Evolutionary conservation across 2,888 invertebrate genomes (phyloP).

Genomic region (Caenorhabditis japonica): DNA sequence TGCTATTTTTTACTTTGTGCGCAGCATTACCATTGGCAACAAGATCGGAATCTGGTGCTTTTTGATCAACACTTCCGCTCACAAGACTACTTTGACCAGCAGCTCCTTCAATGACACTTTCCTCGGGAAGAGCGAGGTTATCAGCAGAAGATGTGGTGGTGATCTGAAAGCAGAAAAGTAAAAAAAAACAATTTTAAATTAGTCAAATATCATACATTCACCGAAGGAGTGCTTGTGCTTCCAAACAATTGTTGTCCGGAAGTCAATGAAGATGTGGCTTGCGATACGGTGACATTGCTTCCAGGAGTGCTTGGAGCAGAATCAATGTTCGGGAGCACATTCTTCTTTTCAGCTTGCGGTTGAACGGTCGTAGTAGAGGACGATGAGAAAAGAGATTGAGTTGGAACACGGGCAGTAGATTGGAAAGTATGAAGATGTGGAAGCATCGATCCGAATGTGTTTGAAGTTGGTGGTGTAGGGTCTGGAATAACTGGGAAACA

Average conservation of each 20-base stretch:
- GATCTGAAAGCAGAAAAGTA: constrained; percentile 11
- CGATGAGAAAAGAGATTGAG: constrained; percentile 42
- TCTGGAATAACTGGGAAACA: constrained; percentile 26
- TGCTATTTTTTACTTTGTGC: background rate
- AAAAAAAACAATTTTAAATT: background rate
- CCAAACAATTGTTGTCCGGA: constrained; percentile 31
- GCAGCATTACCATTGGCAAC: constrained; percentile 34
- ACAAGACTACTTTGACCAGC: constrained; percentile 55
- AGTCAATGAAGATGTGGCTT: constrained; percentile 27
- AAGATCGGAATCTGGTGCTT: constrained; percentile 9
- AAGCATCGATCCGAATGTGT: constrained; percentile 8
- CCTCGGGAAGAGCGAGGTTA: constrained; percentile 37
- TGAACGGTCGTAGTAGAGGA: constrained; percentile 29
- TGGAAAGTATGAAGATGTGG: constrained; percentile 48
- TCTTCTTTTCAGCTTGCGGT: constrained; percentile 33
- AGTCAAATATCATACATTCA: background rate
- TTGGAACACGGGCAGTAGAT: constrained; percentile 44
- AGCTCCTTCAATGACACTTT: constrained; percentile 43
- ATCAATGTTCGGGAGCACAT: constrained; percentile 45
- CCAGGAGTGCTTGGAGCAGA: constrained; percentile 24
- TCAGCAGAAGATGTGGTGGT: constrained; percentile 8
- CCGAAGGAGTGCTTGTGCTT: constrained; percentile 1
- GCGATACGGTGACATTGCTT: constrained; percentile 26
- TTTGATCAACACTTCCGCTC: constrained; percentile 50
- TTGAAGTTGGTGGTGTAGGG: constrained; percentile 36